phyloP scores from a whole-genome alignment of 2,113 vertebrate genomes.

The Percopsis transmontana region DNA sequence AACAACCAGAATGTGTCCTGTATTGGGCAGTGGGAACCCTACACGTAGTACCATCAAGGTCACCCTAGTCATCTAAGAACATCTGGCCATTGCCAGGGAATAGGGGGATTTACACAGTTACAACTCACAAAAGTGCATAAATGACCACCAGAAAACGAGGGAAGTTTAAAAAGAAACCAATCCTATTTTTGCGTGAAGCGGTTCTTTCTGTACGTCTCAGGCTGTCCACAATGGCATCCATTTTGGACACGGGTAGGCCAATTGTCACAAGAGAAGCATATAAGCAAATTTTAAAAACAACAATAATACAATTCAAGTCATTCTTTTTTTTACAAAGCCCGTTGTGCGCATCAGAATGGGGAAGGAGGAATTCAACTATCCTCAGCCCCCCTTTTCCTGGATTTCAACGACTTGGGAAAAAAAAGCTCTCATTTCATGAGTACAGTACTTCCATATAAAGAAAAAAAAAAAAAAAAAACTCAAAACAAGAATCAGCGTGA shows the following conservation, averaged over 20 bases:
- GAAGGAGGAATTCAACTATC: conserved; percentile 51
- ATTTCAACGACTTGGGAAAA: conserved; percentile 70
- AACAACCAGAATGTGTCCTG: background rate
- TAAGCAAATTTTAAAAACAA: conserved; percentile 35
- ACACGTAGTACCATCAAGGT: conserved; percentile 60
- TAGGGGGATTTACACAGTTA: conserved; percentile 64
- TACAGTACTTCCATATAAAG: conserved; percentile 83
- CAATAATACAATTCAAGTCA: conserved; percentile 66
- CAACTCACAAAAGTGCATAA: conserved; percentile 75
- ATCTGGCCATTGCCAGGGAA: conserved; percentile 55
- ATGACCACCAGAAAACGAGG: conserved; percentile 58
- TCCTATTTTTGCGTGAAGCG: conserved; percentile 44
- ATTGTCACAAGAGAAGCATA: conserved; percentile 51
- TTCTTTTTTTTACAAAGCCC: conserved; percentile 70
- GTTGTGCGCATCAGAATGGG: conserved; percentile 65
- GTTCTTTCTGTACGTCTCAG: conserved; percentile 47
- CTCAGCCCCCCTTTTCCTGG: conserved; percentile 62
- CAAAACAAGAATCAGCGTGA: conserved; percentile 67
- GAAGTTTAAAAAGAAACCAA: conserved; percentile 42
- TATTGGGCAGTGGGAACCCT: conserved; percentile 43
- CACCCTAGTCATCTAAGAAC: conserved; percentile 38
- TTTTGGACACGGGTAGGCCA: conserved; percentile 15
- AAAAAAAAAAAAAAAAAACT: conserved; percentile 60
- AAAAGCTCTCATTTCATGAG: conserved; percentile 81
- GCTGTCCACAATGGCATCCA: conserved; percentile 45